Base-by-base conservation (phyloP, 2,888 invertebrate genomes). In the Cyaniris semiargus region DNA sequence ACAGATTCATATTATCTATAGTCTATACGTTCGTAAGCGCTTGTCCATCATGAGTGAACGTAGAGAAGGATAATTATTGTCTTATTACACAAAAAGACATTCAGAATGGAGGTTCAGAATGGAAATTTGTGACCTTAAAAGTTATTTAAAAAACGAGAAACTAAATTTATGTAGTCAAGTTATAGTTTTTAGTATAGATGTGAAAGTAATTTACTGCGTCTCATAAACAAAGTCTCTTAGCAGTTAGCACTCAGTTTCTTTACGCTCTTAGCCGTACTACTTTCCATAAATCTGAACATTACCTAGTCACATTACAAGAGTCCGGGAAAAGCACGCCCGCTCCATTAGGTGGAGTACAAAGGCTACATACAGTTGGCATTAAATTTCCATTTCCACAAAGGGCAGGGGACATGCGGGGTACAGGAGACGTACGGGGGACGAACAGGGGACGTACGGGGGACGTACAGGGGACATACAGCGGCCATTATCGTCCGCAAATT, bases 401-500 rank as follows among this genome's bases (percentile, higher is more conserved):
- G 58, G 56, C 44, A 34, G 84, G 86, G 86, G 85, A 66, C 66
- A 2, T 27, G 23, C 13, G 81, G 80, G 77, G 82, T 88, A 90
- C 89, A 88, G 85, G 87, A 88, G 85, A 89, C 66, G 1, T 27
- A 66, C 23, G 81, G 80, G 77, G 78, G 83, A 79, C 66, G 15
- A 4, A 66, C 23, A 81, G 80, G 77, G 78, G 83, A 79, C 31
- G 0, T 18, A 66, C 27, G 80, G 80, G 77, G 78, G 83, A 79
- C 66, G 1, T 27, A 66, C 27, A 81, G 80, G 77, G 78, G 83
- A 78, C 77, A 82, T 88, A 90, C 89, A 88, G 85, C 87, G 88
- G 85, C 87, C 86, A 89, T 91, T 90, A 90, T 83, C 84, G 86
- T 86, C 85, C 82, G 86, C 84, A 88, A 91, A 91, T 91, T 89